phyloP scores from a whole-genome alignment of 2,888 invertebrate genomes.

The Leucania comma region DNA sequence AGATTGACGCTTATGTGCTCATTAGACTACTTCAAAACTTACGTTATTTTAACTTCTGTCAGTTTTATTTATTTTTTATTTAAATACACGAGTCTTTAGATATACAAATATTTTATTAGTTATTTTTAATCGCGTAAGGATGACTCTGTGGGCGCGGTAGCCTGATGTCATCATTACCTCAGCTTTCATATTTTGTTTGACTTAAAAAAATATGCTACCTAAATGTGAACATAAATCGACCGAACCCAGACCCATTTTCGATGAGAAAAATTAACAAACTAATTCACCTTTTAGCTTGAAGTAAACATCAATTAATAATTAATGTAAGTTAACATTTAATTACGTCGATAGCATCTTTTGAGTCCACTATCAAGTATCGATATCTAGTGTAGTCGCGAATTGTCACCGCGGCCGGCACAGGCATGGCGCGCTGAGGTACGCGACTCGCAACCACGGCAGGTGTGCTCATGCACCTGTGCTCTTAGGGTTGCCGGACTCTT shows the following conservation, averaged over 20 bases:
- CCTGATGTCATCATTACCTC: conserved; percentile 61
- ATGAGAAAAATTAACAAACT: conserved; percentile 18
- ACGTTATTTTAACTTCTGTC: conserved; percentile 31
- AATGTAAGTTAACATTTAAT: conserved; percentile 20
- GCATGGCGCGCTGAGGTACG: conserved; percentile 27
- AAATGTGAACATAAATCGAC: conserved; percentile 10
- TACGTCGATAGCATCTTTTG: conserved; percentile 44
- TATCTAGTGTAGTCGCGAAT: conserved; percentile 67
- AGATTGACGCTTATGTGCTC: conserved; percentile 25
- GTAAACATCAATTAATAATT: conserved; percentile 16
- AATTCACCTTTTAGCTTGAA: conserved; percentile 1
- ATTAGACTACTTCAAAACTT: conserved; percentile 38
- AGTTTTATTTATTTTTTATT: conserved; percentile 54
- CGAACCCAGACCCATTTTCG: neutral
- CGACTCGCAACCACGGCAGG: conserved; percentile 75
- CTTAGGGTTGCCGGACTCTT: conserved; percentile 24
- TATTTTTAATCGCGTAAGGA: conserved; percentile 44
- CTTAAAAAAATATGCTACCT: conserved; percentile 20
- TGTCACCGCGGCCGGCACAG: conserved; percentile 60
- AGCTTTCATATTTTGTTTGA: conserved; percentile 58
- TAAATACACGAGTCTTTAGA: conserved; percentile 33
- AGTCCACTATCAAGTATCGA: conserved; percentile 43
- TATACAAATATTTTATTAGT: conserved; percentile 58
- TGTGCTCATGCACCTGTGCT: conserved; percentile 84
- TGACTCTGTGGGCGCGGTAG: conserved; percentile 53